These are phyloP conservation scores for Oligia latruncula DNA, from an alignment of 2,888 invertebrate genomes.

Conservation along the genomic window DNA sequence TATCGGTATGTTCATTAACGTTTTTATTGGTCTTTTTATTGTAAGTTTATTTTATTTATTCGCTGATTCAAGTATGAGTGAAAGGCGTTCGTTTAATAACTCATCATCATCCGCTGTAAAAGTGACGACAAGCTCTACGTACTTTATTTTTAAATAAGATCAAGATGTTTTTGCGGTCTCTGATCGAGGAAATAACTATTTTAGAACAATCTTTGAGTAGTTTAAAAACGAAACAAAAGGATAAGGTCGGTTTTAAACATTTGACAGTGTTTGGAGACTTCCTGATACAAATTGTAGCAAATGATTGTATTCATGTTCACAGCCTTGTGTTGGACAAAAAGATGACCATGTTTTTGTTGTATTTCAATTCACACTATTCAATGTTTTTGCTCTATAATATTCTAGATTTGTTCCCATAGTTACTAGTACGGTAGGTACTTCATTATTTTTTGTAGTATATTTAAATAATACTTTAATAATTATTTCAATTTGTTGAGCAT, in stretches of 20 bases:
- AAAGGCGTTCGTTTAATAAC: slow-evolving; percentile 20
- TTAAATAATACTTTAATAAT: not conserved
- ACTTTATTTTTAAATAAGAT: not conserved
- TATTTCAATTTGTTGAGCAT: not conserved
- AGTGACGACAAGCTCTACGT: not conserved
- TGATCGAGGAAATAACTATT: slow-evolving; percentile 25
- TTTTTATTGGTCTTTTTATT: slow-evolving; percentile 1
- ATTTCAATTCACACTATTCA: slow-evolving; percentile 21
- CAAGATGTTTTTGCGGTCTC: not conserved
- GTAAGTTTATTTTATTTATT: not conserved
- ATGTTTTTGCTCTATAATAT: slow-evolving; percentile 29
- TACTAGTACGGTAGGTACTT: slow-evolving; percentile 9
- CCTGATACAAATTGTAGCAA: slow-evolving; percentile 48
- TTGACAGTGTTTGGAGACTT: slow-evolving; percentile 43
- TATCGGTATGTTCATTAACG: slow-evolving; percentile 7
- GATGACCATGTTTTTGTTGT: slow-evolving; percentile 30
- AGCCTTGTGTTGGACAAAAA: slow-evolving; percentile 57
- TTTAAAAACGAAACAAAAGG: slow-evolving; percentile 38
- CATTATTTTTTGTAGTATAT: not conserved
- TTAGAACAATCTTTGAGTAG: slow-evolving; percentile 6
- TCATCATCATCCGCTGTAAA: not conserved
- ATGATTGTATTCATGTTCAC: slow-evolving; percentile 33
- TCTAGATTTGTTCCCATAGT: slow-evolving; percentile 9
- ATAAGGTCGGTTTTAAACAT: slow-evolving; percentile 34
- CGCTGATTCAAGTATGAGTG: slow-evolving; percentile 17